These are phyloP conservation scores for Patiria pectinifera DNA, from an alignment of 53 echinoderm and acorn worm species.

Conservation along the genomic window DNA sequence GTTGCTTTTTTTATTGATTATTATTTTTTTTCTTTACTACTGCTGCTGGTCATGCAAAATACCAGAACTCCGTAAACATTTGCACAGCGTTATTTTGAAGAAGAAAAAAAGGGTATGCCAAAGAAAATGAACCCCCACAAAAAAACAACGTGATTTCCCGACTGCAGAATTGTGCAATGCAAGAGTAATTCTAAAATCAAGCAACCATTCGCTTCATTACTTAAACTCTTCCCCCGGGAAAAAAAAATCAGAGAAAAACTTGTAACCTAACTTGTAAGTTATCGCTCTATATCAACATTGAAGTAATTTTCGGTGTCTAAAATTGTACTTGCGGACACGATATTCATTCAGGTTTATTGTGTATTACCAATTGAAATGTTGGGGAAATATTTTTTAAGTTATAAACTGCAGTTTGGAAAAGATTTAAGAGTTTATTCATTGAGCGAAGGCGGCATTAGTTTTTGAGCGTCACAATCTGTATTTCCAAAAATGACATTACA, in stretches of 20 bases:
- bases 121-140: no score
- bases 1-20: no score
- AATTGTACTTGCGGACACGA: not conserved
- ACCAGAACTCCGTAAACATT: no score
- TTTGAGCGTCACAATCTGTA: no score
- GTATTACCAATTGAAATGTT: not conserved
- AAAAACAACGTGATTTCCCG: not conserved
- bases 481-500: not conserved
- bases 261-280: not conserved
- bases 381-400: no score
- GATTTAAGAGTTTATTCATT: not conserved
- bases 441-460: not conserved
- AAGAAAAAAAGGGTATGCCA: no score
- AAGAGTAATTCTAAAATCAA: not conserved
- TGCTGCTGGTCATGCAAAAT: no score
- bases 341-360: not conserved
- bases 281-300: not conserved
- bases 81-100: no score
- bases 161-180: constrained; percentile 3
- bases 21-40: no score
- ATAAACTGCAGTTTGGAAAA: not conserved
- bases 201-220: not conserved
- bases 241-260: not conserved
- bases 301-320: not conserved
- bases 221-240: not conserved